A percentile compares a stretch with the other conserved stretches of the same genome.
phyloP scores from a whole-genome alignment of 1,140 invertebrate species.

The Drosophila arizonae region DNA sequence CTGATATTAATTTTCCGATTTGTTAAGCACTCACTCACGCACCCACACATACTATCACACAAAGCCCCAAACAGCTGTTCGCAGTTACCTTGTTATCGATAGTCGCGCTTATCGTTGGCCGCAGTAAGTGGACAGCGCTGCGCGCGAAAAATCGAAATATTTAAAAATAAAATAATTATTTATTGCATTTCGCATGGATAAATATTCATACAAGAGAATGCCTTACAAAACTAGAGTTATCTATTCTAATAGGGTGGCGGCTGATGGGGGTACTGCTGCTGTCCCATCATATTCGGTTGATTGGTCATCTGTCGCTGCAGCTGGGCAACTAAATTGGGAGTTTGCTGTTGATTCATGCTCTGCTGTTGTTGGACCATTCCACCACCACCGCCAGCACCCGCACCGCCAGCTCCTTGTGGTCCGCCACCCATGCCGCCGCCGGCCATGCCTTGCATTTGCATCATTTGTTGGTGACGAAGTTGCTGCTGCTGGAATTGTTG shows the following conservation, averaged over 20 bases:
- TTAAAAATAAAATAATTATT: constrained; percentile 50
- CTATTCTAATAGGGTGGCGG: constrained; percentile 61
- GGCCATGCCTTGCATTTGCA: constrained; percentile 81
- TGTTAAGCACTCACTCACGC: constrained; percentile 40
- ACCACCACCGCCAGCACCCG: constrained; percentile 57
- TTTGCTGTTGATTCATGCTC: constrained; percentile 85
- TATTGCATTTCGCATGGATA: constrained; percentile 67
- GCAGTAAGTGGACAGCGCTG: constrained; percentile 26
- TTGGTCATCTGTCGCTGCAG: constrained; percentile 84
- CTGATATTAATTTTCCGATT: constrained; percentile 43
- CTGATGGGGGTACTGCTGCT: constrained; percentile 76
- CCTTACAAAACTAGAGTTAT: constrained; percentile 47
- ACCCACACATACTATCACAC: constrained; percentile 20
- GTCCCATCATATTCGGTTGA: constrained; percentile 80
- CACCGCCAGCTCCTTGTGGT: constrained; percentile 48
- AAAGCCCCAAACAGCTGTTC: constrained; percentile 52
- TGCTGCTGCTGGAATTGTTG: constrained; percentile 81
- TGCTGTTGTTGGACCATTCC: constrained; percentile 81
- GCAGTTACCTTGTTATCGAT: constrained; percentile 20
- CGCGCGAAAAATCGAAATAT: neutral
- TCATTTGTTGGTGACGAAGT: constrained; percentile 82
- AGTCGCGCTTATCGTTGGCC: constrained; percentile 1
- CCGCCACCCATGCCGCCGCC: constrained; percentile 63
- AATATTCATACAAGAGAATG: constrained; percentile 51
- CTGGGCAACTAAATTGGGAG: constrained; percentile 86